Percentiles rank a stretch among this genome's conserved stretches.
phyloP scores from a whole-genome alignment of 2,797 vertebrate species.

The Spinus olivaceus region DNA sequence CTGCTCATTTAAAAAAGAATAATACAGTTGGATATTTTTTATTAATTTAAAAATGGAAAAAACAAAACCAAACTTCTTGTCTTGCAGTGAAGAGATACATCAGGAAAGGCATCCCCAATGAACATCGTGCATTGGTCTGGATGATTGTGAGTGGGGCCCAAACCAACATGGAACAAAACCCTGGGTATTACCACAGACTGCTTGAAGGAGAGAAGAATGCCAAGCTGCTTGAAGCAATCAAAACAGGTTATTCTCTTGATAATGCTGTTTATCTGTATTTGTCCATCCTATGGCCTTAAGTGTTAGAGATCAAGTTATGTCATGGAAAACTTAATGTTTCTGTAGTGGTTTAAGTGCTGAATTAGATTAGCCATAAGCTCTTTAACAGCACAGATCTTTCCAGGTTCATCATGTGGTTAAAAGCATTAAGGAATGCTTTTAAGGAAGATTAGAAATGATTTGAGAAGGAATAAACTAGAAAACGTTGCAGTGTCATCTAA shows the following conservation, averaged over 20 bases:
- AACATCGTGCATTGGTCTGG: constrained; percentile 89
- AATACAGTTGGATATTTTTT: not conserved
- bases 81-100: constrained; percentile 94
- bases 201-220: constrained; percentile 80
- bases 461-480: not conserved
- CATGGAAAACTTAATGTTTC: constrained; percentile 12
- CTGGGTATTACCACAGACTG: constrained; percentile 86
- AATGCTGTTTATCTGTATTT: not conserved
- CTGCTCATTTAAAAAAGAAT: not conserved
- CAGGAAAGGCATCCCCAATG: constrained; percentile 91
- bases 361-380: constrained; percentile 35
- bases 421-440: not conserved
- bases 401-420: not conserved
- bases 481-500: not conserved
- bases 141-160: constrained; percentile 92
- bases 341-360: constrained; percentile 7
- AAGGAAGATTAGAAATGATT: not conserved
- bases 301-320: constrained; percentile 24
- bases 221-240: constrained; percentile 85
- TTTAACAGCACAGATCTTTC: not conserved
- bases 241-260: constrained; percentile 79
- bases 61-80: constrained; percentile 5
- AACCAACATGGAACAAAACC: constrained; percentile 83
- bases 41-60: not conserved
- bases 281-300: not conserved